Evolutionary conservation across 2,797 vertebrate species (phyloP).

Genomic region (Rallus crepitans): DNA sequence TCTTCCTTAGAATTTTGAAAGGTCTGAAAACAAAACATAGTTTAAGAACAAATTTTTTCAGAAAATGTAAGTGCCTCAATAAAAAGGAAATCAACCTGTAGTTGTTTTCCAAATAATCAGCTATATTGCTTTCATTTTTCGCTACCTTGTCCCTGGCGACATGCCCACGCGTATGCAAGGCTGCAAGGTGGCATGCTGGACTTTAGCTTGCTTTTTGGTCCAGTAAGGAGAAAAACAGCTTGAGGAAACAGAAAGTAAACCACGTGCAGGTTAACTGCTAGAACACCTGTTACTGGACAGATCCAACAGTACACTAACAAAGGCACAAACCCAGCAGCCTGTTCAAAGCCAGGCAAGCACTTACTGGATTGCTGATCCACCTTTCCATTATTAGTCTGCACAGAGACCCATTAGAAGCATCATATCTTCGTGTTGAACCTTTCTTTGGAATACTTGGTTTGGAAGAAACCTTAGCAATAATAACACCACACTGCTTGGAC

Average conservation of each 20-base stretch:
- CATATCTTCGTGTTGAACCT: not conserved
- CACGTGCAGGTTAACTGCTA: not conserved
- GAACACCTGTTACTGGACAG: not conserved
- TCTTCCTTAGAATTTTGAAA: not conserved
- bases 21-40: not conserved
- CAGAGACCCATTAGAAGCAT: not conserved
- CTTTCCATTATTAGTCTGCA: not conserved
- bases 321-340: not conserved
- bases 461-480: not conserved
- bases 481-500: not conserved
- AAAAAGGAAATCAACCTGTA: not conserved
- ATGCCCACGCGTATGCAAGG: not conserved
- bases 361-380: not conserved
- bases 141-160: not conserved
- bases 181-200: not conserved
- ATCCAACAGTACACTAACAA: not conserved
- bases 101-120: not conserved
- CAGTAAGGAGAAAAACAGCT: not conserved
- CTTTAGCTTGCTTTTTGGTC: not conserved
- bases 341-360: not conserved
- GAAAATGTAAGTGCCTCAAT: not conserved
- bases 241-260: not conserved
- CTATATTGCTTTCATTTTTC: not conserved
- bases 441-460: not conserved
- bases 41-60: not conserved